phyloP scores from a whole-genome alignment of 2,888 invertebrate species.

The Euphydryas editha region DNA sequence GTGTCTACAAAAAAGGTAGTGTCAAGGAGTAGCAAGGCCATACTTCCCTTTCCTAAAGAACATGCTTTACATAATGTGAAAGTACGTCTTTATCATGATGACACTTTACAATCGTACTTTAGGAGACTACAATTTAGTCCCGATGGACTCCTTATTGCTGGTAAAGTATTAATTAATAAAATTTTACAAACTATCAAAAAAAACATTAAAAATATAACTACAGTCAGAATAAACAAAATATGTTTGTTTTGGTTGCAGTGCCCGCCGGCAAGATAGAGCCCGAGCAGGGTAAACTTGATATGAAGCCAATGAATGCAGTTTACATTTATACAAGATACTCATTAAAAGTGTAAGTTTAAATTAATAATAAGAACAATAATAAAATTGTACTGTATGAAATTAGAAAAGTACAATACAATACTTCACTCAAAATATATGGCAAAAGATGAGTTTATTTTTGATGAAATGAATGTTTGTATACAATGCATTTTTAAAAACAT shows the following conservation, averaged over 20 bases:
- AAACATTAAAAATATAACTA: background rate
- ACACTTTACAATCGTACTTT: slow-evolving; percentile 97
- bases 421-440: too few species aligned
- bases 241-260: slow-evolving; percentile 62
- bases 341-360: slow-evolving; percentile 82
- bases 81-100: slow-evolving; percentile 93
- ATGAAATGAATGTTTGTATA: too few species aligned
- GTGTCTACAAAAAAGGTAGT: slow-evolving; percentile 86
- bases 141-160: slow-evolving; percentile 93
- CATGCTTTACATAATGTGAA: slow-evolving; percentile 85
- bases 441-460: too few species aligned
- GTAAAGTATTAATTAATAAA: slow-evolving; percentile 21
- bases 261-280: slow-evolving; percentile 94
- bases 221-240: background rate
- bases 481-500: too few species aligned
- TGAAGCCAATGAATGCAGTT: slow-evolving; percentile 82
- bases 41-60: slow-evolving; percentile 79
- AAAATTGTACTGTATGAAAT: background rate
- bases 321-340: slow-evolving; percentile 85
- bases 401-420: too few species aligned
- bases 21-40: slow-evolving; percentile 86
- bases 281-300: slow-evolving; percentile 83
- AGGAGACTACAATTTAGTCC: slow-evolving; percentile 95
- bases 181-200: too few species aligned
- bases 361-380: background rate